Percentiles rank a stretch among this genome's conserved stretches.
phyloP scores from a whole-genome alignment of 2,888 invertebrate genomes.

The Andrena bucephala region DNA sequence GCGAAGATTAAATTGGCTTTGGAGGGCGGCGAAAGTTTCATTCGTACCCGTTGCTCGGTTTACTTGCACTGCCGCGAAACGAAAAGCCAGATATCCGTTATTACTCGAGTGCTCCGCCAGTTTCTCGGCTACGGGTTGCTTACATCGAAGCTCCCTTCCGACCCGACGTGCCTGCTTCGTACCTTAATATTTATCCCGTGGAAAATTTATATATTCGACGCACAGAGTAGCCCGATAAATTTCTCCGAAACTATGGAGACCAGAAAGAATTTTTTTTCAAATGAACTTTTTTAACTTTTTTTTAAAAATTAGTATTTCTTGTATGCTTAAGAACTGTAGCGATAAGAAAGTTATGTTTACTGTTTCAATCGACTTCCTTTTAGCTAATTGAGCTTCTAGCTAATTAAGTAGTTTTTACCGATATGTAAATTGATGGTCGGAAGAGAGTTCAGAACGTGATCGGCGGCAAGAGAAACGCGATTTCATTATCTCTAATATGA shows the following conservation, averaged over 20 bases:
- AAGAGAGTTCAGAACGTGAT: too few relatives aligned
- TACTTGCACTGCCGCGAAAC: slow-evolving; percentile 36
- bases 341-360: too few relatives aligned
- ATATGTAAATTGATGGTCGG: too few relatives aligned
- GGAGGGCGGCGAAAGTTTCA: slow-evolving; percentile 66
- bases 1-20: slow-evolving; percentile 72
- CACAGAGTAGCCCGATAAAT: not conserved
- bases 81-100: slow-evolving; percentile 57
- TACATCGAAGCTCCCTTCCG: slow-evolving; percentile 2
- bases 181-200: slow-evolving; percentile 6
- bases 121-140: slow-evolving; percentile 28
- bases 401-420: too few relatives aligned
- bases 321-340: too few relatives aligned
- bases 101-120: slow-evolving; percentile 35
- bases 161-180: not conserved
- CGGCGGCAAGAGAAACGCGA: too few relatives aligned
- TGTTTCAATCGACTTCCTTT: too few relatives aligned
- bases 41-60: slow-evolving; percentile 45
- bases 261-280: not conserved
- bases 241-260: not conserved
- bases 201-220: slow-evolving; percentile 20
- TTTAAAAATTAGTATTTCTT: not conserved
- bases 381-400: too few relatives aligned
- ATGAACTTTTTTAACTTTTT: too few relatives aligned
- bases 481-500: too few relatives aligned